These are phyloP conservation scores for Mola mola DNA, from an alignment of 2,113 vertebrate species.

Conservation along the genomic window DNA sequence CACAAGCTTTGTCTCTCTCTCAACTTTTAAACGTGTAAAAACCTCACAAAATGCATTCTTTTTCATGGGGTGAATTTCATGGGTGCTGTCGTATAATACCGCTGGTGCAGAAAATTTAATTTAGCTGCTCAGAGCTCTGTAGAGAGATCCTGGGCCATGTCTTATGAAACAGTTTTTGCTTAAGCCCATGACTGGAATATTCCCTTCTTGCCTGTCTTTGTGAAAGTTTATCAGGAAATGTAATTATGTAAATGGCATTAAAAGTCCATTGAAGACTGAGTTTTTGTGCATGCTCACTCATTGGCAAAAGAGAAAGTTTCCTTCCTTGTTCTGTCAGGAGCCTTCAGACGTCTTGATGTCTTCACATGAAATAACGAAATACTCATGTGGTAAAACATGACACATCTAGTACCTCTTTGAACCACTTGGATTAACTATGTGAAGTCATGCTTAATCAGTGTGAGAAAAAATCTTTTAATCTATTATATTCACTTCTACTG, in stretches of 20 bases:
- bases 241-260: slow-evolving; percentile 66
- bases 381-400: slow-evolving; percentile 35
- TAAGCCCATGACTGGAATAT: slow-evolving; percentile 45
- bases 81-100: slow-evolving; percentile 49
- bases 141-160: slow-evolving; percentile 35
- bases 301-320: slow-evolving; percentile 15
- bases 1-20: slow-evolving; percentile 21
- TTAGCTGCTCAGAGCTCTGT: slow-evolving; percentile 30
- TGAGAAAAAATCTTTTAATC: slow-evolving; percentile 29
- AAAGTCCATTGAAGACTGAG: slow-evolving; percentile 30
- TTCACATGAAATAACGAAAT: slow-evolving; percentile 15
- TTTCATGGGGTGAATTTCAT: slow-evolving; percentile 34
- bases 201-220: slow-evolving; percentile 50
- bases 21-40: slow-evolving; percentile 46
- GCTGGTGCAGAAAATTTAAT: slow-evolving; percentile 62
- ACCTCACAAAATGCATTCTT: slow-evolving; percentile 44
- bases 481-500: slow-evolving; percentile 17
- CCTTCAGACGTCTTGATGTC: slow-evolving; percentile 21
- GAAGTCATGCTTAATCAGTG: slow-evolving; percentile 3
- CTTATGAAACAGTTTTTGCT: slow-evolving; percentile 64
- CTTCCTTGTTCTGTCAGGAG: slow-evolving; percentile 19
- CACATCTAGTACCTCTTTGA: slow-evolving; percentile 24
- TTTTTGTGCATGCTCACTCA: slow-evolving; percentile 28
- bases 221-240: slow-evolving; percentile 63
- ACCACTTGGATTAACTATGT: slow-evolving; percentile 16